Base-by-base conservation (phyloP, 2,888 invertebrate genomes). In the Mythimna impura region DNA sequence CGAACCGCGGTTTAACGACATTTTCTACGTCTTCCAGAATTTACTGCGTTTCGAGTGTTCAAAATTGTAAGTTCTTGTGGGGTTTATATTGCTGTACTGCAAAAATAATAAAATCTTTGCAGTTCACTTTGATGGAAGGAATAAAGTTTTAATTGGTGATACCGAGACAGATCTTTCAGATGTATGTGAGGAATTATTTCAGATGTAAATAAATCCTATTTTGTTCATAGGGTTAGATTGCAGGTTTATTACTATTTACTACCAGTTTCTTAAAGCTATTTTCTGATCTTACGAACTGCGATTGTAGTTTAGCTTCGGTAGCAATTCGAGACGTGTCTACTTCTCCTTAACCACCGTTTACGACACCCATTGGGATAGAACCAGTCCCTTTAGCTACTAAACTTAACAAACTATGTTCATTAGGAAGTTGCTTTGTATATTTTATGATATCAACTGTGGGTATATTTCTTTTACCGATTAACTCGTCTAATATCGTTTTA, bases 1-100 rank as follows among this genome's bases (percentile, higher is more conserved):
- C 36, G 34, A 61, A 57, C 62, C 69, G 54, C 68, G 77, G 75
- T 79, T 83, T 78, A 81, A 81, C 81, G 76, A 66, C 66, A 66
- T 85, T 88, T 87, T 86, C 79, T 80, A 82, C 76, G 79, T 79
- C 63, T 66, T 78, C 81, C 80, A 83, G 76, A 86, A 84, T 87
- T 89, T 89, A 89, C 81, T 81, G 67, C 73, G 76, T 82, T 86
- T 88, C 71, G 66, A 63, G 68, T 83, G 76, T 84, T 86, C 80
- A 80, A 85, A 86, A 82, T 86, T 85, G 82, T 55, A 81, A 84
- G 80, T 67, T 36, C 55, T 67, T 67, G 58, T 17, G 34, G 66
- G 57, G 47, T 73, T 75, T 82, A 74, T 82, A 76, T 76, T 67
- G 7, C 47, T 60, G 20, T 70, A 73, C 61, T 40, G 67, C 47